Evolutionary conservation across 2,888 invertebrate species (phyloP).

Genomic region (Hoplodrina blanda): DNA sequence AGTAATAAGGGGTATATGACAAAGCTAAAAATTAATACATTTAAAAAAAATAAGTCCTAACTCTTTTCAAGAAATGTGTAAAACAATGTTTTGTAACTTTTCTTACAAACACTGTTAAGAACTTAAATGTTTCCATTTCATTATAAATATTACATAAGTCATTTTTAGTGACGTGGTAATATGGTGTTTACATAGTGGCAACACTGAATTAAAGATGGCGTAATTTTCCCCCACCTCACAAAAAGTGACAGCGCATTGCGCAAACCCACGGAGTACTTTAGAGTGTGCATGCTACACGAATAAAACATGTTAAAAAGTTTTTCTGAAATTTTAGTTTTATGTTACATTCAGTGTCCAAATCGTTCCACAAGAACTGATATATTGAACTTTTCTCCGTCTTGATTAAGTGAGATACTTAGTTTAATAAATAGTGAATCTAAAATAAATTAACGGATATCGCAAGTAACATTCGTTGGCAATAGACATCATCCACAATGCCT

Average conservation of each 20-base stretch:
- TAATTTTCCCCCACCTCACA: constrained; percentile 67
- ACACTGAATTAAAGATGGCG: constrained; percentile 79
- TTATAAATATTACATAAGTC: not conserved
- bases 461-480: constrained; percentile 74
- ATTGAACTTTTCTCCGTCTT: constrained; percentile 95
- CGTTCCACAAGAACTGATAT: constrained; percentile 93
- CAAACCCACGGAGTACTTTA: constrained; percentile 79
- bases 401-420: constrained; percentile 91
- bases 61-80: fast-evolving
- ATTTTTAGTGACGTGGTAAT: not conserved
- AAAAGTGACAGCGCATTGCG: constrained; percentile 86
- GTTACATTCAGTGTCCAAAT: constrained; percentile 93
- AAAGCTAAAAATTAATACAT: not conserved
- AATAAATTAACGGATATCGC: constrained; percentile 84
- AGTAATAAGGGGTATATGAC: not conserved
- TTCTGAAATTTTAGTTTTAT: constrained; percentile 92
- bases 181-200: constrained; percentile 59
- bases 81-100: fast-evolving
- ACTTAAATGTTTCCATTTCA: too few relatives aligned
- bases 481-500: constrained; percentile 91
- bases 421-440: constrained; percentile 88
- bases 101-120: too few relatives aligned
- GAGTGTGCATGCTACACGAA: constrained; percentile 88
- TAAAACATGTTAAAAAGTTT: constrained; percentile 94
- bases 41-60: not conserved